phyloP scores from a whole-genome alignment of 1,140 invertebrate genomes.

The Procambarus virginalis region DNA sequence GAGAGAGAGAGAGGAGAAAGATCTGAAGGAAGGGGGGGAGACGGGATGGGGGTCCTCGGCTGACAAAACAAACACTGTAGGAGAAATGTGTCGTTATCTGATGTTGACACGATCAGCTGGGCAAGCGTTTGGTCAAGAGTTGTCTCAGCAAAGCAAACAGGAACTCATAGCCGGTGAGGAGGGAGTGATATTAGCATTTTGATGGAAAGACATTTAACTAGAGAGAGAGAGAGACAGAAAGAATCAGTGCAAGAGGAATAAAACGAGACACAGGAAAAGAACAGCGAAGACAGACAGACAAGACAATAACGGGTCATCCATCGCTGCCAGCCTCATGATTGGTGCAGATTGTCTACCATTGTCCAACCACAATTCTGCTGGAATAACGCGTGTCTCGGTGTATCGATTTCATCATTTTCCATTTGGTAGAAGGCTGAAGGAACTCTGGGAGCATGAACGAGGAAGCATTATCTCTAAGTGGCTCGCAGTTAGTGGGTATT shows the following conservation, averaged over 20 bases:
- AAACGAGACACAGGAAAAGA: not conserved
- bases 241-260: not conserved
- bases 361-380: not conserved
- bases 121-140: too few species aligned
- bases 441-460: not conserved
- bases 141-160: too few species aligned
- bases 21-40: too few species aligned
- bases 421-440: not conserved
- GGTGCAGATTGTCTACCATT: conserved; percentile 1
- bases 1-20: too few species aligned
- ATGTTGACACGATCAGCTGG: too few species aligned
- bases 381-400: not conserved
- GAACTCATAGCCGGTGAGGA: too few species aligned
- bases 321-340: not conserved
- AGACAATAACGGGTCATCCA: not conserved
- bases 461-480: not conserved
- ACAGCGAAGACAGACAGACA: not conserved
- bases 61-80: too few species aligned
- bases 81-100: too few species aligned
- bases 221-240: conserved; percentile 2
- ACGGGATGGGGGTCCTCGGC: too few species aligned
- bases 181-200: too few species aligned
- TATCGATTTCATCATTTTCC: conserved; percentile 1
- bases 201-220: not conserved
- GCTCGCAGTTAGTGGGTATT: not conserved